Evolutionary conservation across 2,113 vertebrate species (phyloP).

Genomic region (Neopipo cinnamomea): DNA sequence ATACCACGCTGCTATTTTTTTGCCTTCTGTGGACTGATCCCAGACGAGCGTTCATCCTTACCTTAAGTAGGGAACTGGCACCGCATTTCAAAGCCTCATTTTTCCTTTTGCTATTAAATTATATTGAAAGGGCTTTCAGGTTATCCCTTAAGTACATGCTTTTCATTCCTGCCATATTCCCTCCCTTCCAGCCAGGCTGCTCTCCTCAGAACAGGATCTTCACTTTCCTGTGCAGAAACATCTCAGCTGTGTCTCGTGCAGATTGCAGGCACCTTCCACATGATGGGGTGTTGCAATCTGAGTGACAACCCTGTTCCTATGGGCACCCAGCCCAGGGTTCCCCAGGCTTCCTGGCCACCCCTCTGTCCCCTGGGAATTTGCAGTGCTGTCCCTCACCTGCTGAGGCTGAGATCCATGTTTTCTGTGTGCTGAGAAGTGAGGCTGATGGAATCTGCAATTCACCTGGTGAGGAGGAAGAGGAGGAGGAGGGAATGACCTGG

Average conservation of each 20-base stretch:
- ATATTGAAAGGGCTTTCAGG: constrained; percentile 29
- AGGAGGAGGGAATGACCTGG: background rate
- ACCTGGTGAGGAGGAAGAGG: background rate
- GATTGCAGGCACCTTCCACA: background rate
- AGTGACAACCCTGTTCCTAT: accelerated
- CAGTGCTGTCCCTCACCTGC: background rate
- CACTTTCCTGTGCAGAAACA: background rate
- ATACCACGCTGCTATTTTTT: background rate
- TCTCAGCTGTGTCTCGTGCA: accelerated
- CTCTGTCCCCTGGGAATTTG: background rate
- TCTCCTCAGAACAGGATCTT: background rate
- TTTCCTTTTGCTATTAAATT: constrained; percentile 27
- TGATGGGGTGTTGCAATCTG: accelerated
- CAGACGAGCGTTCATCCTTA: background rate
- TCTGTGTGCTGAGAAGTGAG: background rate
- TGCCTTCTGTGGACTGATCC: background rate
- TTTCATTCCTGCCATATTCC: constrained; percentile 32
- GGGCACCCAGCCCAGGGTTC: accelerated
- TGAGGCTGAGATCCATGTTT: background rate
- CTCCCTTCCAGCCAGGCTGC: background rate
- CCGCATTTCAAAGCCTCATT: background rate
- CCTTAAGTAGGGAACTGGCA: background rate
- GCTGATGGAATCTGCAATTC: background rate
- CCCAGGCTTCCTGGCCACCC: background rate
- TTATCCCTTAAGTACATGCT: constrained; percentile 21